A percentile compares a stretch with the other conserved stretches of the same genome.
Conservation (phyloP, 2,888 invertebrate species). For the Hypolimnas misippus region DNA sequence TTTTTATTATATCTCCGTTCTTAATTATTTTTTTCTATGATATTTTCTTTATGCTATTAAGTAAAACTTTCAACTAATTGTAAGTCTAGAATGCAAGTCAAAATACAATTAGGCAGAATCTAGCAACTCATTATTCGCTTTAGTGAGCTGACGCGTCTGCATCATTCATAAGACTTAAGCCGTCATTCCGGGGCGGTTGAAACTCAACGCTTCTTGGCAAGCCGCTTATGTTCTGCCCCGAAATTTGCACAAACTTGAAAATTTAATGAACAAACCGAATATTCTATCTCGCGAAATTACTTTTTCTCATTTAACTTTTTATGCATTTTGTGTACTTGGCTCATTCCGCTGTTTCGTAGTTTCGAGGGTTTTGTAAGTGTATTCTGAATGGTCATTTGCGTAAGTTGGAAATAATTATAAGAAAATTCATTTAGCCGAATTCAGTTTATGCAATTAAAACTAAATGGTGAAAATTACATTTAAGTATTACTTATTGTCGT, state of each 20-base stretch:
- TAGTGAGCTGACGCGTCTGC: conserved; percentile 36
- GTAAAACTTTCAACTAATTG: conserved; percentile 1
- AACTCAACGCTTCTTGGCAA: conserved; percentile 51
- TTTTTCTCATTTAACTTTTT: conserved; percentile 41
- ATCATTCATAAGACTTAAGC: conserved; percentile 36
- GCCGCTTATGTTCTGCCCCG: conserved; percentile 59
- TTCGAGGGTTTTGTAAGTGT: background rate
- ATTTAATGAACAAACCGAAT: conserved; percentile 65
- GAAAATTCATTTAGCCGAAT: background rate
- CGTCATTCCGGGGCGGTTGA: conserved; percentile 23
- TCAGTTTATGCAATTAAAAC: background rate
- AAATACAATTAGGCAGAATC: conserved; percentile 29
- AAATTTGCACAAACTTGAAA: conserved; percentile 68
- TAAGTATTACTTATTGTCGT: background rate
- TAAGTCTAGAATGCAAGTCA: conserved; percentile 19
- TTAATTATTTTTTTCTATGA: too few relatives aligned
- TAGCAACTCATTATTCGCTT: conserved; percentile 24
- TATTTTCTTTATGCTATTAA: conserved; percentile 5
- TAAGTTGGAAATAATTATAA: background rate
- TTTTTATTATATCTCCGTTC: too few relatives aligned
- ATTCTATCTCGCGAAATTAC: conserved; percentile 43
- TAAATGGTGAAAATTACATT: too few relatives aligned
- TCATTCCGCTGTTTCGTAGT: conserved; percentile 13
- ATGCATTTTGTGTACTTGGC: conserved; percentile 18
- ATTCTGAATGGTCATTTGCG: conserved; percentile 3